Base-by-base conservation (phyloP, 2,888 invertebrate genomes). In the Epinotia bilunana region DNA sequence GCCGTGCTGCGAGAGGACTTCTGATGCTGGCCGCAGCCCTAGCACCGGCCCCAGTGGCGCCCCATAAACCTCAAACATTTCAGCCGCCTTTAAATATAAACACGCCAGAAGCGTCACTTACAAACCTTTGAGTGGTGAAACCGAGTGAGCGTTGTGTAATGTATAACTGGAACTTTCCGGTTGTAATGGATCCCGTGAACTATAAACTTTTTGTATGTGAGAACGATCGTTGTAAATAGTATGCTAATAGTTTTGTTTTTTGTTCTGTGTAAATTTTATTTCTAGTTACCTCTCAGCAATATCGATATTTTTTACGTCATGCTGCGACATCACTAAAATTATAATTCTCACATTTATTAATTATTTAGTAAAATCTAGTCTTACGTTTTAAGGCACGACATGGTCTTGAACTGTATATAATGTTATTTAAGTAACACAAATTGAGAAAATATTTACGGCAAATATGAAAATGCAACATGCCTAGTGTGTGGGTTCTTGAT, bases 1-100 rank as follows among this genome's bases (percentile, higher is more conserved):
- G 96, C 96, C 53, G 96, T 97, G 23, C 91, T 95, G 77, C 81
- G 90, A 2, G 95, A 93, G 81, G 92, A 93, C 80, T 92, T 93
- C 91, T 94, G 94, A 94, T 93, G 90, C 87, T 90, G 89, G 92
- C 87, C 87, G 74, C 89, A 92, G 89, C 92, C 88, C 79, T 93
- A 93, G 93, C 89, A 53, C 53, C 53, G 86, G 85, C 93, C 93
- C 74, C 85, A 86, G 71, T 93, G 91, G 92, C 88, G 93, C 77
- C 91, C 93, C n/a, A 77, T 93, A 23, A 20, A 60, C n/a, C 46
- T 60, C 58, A 16, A 28, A 28, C 23, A n/a, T 23, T 43, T n/a
- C 61, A 39, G 28, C 61, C 61, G 61, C 61, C 61, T n/a, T n/a
- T 61, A 61, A 33, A 53, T 53, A 53, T 53, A 58, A n/a, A 4